These are phyloP conservation scores for Euschistus heros DNA, from an alignment of 1,140 invertebrate species.

Conservation along the genomic window DNA sequence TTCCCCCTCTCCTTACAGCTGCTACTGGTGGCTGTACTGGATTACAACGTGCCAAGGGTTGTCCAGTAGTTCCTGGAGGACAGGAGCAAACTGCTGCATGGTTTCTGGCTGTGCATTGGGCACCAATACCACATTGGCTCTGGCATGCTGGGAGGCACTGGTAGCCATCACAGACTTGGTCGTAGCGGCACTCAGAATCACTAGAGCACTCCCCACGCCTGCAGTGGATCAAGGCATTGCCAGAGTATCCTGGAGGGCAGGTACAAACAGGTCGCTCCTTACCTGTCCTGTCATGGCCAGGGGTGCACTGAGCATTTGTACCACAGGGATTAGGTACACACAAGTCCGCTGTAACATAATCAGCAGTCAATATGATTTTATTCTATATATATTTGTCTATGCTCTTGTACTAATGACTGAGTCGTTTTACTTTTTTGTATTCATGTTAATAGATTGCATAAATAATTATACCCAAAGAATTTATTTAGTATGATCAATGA, in stretches of 20 bases:
- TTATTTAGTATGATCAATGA: too few species aligned
- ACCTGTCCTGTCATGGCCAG: conserved; percentile 66
- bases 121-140: conserved; percentile 61
- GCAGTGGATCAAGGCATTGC: conserved; percentile 62
- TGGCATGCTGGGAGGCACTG: conserved; percentile 61
- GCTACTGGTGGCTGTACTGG: conserved; percentile 24
- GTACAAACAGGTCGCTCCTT: conserved; percentile 73
- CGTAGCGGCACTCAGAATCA: conserved; percentile 46
- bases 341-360: conserved; percentile 50
- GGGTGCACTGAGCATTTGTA: conserved; percentile 64
- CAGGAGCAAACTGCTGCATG: conserved; percentile 79
- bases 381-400: too few species aligned
- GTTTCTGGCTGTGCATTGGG: conserved; percentile 50
- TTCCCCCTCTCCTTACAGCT: conserved; percentile 2
- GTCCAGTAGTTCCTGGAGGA: conserved; percentile 66
- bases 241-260: conserved; percentile 58
- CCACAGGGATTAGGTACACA: conserved; percentile 79
- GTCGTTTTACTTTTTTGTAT: too few species aligned
- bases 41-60: conserved; percentile 53
- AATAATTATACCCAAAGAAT: too few species aligned
- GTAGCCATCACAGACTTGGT: conserved; percentile 34
- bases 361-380: neutral
- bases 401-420: too few species aligned
- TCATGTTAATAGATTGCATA: too few species aligned
- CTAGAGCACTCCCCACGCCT: conserved; percentile 60